Evolutionary conservation across 2,113 vertebrate genomes (phyloP).

Genomic region (Periophthalmus modestus): DNA sequence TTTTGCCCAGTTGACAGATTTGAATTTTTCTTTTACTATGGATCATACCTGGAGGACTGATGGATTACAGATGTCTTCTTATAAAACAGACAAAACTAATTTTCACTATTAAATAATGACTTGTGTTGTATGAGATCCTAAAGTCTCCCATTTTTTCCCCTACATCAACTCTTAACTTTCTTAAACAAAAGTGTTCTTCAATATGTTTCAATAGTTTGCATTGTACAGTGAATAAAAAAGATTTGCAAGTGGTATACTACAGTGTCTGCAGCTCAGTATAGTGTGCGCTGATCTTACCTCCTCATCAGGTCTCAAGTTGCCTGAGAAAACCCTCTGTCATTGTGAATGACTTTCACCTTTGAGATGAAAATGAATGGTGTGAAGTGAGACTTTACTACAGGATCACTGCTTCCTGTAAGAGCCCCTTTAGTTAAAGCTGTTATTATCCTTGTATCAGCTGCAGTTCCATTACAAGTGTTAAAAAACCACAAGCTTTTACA

Average conservation of each 20-base stretch:
- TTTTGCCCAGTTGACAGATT: no score
- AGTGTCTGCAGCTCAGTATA: not conserved
- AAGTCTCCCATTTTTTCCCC: no score
- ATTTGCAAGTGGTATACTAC: not conserved
- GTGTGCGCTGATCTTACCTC: slow-evolving; percentile 32
- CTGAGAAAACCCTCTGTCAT: slow-evolving; percentile 43
- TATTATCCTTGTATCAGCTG: no score
- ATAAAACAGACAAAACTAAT: not conserved
- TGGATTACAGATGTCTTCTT: not conserved
- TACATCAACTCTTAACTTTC: no score
- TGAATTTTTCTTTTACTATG: not conserved
- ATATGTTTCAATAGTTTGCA: no score
- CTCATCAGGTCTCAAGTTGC: slow-evolving; percentile 53
- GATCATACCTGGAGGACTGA: not conserved
- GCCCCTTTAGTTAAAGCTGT: slow-evolving; percentile 2
- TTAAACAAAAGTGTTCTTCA: no score
- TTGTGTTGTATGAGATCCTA: no score
- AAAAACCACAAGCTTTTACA: no score
- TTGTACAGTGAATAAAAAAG: no score
- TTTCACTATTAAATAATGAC: no score
- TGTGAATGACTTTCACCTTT: slow-evolving; percentile 49
- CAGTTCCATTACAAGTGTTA: no score
- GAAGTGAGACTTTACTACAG: slow-evolving; percentile 24
- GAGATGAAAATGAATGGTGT: slow-evolving; percentile 43
- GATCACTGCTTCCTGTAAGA: slow-evolving; percentile 1